Conservation (phyloP, 2,113 vertebrate genomes). For the Lycocorax pyrrhopterus region DNA sequence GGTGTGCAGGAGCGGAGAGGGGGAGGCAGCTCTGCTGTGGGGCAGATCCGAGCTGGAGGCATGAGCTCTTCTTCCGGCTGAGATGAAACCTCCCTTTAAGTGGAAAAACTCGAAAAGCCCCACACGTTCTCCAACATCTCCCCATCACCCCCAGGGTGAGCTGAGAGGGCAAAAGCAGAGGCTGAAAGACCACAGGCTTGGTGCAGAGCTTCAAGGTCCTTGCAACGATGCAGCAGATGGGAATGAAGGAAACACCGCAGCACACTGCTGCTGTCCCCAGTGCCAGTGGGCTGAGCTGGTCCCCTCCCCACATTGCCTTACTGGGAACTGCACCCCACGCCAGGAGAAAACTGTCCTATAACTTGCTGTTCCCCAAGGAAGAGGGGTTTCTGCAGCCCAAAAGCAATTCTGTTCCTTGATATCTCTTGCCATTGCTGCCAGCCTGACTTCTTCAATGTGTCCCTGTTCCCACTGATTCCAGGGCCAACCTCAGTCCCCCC, state of each 20-base stretch:
- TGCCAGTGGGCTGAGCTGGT: neutral
- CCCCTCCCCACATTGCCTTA: neutral
- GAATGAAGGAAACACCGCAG: neutral
- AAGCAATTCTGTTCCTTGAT: rapidly evolving
- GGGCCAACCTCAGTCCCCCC: neutral
- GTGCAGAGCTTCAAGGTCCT: neutral
- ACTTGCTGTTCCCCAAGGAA: neutral
- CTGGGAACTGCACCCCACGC: neutral
- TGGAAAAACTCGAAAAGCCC: neutral
- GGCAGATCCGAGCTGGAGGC: neutral
- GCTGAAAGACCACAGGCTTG: neutral
- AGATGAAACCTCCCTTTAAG: neutral
- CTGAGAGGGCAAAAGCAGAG: neutral
- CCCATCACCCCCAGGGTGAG: neutral
- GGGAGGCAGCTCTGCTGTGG: neutral
- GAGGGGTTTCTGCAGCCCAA: neutral
- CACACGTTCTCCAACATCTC: neutral
- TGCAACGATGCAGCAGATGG: neutral
- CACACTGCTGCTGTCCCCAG: neutral
- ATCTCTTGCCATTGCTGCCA: neutral
- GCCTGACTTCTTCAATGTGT: neutral
- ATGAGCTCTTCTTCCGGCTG: neutral
- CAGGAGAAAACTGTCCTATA: neutral
- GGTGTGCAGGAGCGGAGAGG: rapidly evolving
- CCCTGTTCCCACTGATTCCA: neutral